phyloP scores from a whole-genome alignment of 2,113 vertebrate species.

The Atractosteus spatula region DNA sequence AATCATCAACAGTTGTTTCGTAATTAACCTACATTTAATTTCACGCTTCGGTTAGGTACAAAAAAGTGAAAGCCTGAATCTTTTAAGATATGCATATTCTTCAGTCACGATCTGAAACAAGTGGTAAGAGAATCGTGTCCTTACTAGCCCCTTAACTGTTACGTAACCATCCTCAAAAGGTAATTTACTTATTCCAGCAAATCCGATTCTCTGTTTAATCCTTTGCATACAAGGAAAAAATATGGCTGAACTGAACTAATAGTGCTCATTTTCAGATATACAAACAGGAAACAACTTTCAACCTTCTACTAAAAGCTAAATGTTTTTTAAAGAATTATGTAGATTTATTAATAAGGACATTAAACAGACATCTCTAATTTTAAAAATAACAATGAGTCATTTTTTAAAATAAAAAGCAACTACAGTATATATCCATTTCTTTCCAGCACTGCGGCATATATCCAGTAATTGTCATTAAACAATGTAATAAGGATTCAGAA shows the following conservation, averaged over 20 bases:
- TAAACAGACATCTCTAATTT: too few relatives aligned
- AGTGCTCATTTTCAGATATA: slow-evolving; percentile 33
- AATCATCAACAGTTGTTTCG: neutral
- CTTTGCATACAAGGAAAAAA: slow-evolving; percentile 47
- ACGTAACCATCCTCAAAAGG: slow-evolving; percentile 50
- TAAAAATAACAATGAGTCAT: too few relatives aligned
- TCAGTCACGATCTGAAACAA: too few relatives aligned
- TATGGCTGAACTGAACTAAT: slow-evolving; percentile 34
- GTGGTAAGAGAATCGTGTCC: slow-evolving; percentile 32
- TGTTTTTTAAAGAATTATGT: too few relatives aligned
- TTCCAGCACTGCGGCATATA: too few relatives aligned
- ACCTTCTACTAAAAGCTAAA: too few relatives aligned
- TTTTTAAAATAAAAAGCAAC: too few relatives aligned
- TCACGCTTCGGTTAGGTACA: neutral
- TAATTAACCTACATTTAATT: neutral
- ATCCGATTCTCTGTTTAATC: slow-evolving; percentile 58
- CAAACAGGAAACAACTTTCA: too few relatives aligned
- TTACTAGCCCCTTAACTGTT: slow-evolving; percentile 28
- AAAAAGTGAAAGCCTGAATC: slow-evolving; percentile 1
- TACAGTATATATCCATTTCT: too few relatives aligned
- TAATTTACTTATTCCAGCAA: slow-evolving; percentile 61
- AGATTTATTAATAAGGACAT: too few relatives aligned
- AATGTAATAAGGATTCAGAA: too few relatives aligned
- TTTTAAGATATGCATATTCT: neutral
- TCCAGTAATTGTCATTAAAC: too few relatives aligned